phyloP scores from a whole-genome alignment of 2,113 vertebrate species.

The Scopus umbretta region DNA sequence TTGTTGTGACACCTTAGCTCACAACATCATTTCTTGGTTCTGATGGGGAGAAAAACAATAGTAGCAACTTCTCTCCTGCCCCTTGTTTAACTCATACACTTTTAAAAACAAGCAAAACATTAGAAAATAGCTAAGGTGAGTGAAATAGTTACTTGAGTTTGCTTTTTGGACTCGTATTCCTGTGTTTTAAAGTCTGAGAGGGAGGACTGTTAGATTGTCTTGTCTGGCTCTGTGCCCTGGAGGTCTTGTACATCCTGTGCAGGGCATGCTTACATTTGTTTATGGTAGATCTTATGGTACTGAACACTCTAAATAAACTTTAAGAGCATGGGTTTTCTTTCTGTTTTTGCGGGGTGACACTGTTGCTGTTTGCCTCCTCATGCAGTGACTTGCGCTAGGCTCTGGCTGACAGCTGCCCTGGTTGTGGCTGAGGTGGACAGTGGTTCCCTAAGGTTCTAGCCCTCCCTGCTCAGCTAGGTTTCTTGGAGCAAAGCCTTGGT shows the following conservation, averaged over 20 bases:
- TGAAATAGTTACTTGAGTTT: background rate
- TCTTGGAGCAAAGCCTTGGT: background rate
- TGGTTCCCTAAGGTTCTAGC: background rate
- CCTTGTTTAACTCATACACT: background rate
- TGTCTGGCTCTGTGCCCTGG: background rate
- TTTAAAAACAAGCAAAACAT: background rate
- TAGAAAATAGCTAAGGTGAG: background rate
- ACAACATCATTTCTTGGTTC: background rate
- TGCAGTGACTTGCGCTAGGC: background rate
- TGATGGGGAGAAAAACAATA: fast-evolving
- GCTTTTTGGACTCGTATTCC: background rate
- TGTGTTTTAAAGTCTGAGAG: background rate
- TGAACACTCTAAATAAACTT: background rate
- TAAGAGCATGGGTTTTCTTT: fast-evolving
- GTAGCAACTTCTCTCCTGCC: background rate
- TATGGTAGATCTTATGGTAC: background rate
- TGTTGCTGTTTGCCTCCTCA: background rate
- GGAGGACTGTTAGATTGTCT: background rate
- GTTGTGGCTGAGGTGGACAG: background rate
- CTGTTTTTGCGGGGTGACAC: fast-evolving
- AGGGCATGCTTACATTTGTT: background rate
- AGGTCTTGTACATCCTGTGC: background rate
- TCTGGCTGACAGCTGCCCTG: background rate
- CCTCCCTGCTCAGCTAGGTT: background rate
- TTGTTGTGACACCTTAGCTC: background rate